Evolutionary conservation across 2,797 vertebrate species (phyloP), one percentile per base, ranked within the genome.

Genomic region (Ceyx erithaca): DNA sequence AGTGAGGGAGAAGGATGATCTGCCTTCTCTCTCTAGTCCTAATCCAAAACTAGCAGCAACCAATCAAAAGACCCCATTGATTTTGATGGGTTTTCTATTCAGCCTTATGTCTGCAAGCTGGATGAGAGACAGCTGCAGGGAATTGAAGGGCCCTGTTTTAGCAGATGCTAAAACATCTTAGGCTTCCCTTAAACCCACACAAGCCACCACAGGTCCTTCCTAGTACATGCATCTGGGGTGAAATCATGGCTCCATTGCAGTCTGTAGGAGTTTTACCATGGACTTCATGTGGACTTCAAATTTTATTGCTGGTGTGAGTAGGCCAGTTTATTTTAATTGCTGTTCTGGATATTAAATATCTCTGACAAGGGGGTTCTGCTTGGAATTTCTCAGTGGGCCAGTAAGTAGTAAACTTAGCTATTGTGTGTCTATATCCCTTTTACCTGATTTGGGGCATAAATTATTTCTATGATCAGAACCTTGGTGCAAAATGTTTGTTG

Each of bases 11-110:
- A 71, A 77, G 31, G 21, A 81, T 76, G 30, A 25, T 57, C 33
- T 82, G 5, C 3, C 30, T 61, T 79, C 26, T 82, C 54, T 78
- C 19, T 11, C 6, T 48, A 43, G 75, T 70, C 49, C 61, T 68
- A 70, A 80, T 73, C 49, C 37, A 75, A 88, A 75, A 4, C 9
- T 40, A 89, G 25, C 30, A 68, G 51, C 55, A 75, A 31, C 51
- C 72, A 81, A 0, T 57, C 1, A 1, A 85, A 90, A 69, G 75
- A 88, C n/a, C 7, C 14, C 41, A 55, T 62, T 71, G 80, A 21
- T 90, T 92, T 92, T 79, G 75, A n/a, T 66, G 57, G 21, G 33
- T 49, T 93, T 89, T 91, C 80, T 88, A 9, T 19, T 43, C 57
- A 90, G 41, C 49, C 41, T 85, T 61, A 52, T 26, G 17, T 54